These are phyloP conservation scores for Blennius ocellaris DNA, from an alignment of 2,113 vertebrate species.

Conservation along the genomic window DNA sequence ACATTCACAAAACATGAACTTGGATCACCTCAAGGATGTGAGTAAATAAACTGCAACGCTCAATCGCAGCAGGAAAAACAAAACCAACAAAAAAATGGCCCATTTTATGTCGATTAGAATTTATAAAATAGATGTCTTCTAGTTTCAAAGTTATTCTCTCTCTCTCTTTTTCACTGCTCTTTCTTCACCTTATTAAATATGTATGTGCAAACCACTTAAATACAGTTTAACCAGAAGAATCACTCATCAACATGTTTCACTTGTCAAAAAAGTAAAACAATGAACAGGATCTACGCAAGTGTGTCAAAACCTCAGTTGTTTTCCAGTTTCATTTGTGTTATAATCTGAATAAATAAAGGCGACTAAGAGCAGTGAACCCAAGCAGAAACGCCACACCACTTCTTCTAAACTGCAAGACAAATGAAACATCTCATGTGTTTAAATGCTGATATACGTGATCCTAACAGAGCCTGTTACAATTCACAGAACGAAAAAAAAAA, in stretches of 20 bases:
- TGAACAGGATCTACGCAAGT: constrained; percentile 40
- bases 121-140: constrained; percentile 19
- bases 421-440: constrained; percentile 27
- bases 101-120: constrained; percentile 4
- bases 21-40: neutral
- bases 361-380: constrained; percentile 32
- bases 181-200: neutral
- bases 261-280: constrained; percentile 31
- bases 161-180: neutral
- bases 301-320: constrained; percentile 10
- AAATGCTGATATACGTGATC: constrained; percentile 20
- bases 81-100: neutral
- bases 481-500: neutral
- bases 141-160: neutral
- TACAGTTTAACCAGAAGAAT: constrained; percentile 21
- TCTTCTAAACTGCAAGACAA: constrained; percentile 53
- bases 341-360: constrained; percentile 29
- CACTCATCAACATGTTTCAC: constrained; percentile 11
- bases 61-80: constrained; percentile 8
- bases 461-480: constrained; percentile 15
- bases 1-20: constrained; percentile 32
- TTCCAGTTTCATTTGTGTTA: constrained; percentile 28
- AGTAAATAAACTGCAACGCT: constrained; percentile 1
- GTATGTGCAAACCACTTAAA: constrained; percentile 43
- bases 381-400: constrained; percentile 33